Conservation (phyloP, 1,140 invertebrate genomes). For the Magallana gigas region DNA sequence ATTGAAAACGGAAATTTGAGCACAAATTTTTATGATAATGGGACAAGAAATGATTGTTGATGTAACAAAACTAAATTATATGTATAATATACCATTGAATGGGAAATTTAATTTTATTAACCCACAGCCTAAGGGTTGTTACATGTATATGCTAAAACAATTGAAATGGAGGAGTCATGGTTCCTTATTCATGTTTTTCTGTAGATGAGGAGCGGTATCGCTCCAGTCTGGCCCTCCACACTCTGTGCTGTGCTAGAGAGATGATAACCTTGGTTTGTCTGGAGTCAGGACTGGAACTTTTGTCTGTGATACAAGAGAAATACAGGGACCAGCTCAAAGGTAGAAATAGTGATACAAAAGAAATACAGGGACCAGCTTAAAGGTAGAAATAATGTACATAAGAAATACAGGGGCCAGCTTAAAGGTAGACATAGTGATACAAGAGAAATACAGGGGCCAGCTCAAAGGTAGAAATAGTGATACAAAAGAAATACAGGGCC, state of each 20-base stretch:
- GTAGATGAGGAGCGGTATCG: constrained; percentile 23
- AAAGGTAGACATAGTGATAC: constrained; percentile 6
- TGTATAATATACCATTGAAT: no score
- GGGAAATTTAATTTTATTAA: no score
- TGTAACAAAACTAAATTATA: no score
- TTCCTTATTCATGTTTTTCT: neutral
- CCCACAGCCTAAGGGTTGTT: no score
- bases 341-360: neutral
- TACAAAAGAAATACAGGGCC: no score
- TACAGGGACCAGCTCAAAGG: constrained; percentile 44
- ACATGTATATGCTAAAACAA: no score
- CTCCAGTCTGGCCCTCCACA: constrained; percentile 39
- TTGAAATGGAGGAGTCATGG: neutral
- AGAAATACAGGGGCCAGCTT: no score
- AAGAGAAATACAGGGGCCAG: constrained; percentile 42
- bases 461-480: constrained; percentile 35
- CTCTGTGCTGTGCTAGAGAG: constrained; percentile 48
- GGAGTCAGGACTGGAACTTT: constrained; percentile 47
- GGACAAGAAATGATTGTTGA: no score
- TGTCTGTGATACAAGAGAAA: constrained; percentile 48
- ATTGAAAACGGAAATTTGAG: no score
- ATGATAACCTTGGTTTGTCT: constrained; percentile 40
- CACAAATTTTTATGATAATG: no score
- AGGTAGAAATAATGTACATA: no score
- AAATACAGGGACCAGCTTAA: no score